Evolutionary conservation across 2,113 vertebrate species (phyloP).

Genomic region (Parotia lawesii): DNA sequence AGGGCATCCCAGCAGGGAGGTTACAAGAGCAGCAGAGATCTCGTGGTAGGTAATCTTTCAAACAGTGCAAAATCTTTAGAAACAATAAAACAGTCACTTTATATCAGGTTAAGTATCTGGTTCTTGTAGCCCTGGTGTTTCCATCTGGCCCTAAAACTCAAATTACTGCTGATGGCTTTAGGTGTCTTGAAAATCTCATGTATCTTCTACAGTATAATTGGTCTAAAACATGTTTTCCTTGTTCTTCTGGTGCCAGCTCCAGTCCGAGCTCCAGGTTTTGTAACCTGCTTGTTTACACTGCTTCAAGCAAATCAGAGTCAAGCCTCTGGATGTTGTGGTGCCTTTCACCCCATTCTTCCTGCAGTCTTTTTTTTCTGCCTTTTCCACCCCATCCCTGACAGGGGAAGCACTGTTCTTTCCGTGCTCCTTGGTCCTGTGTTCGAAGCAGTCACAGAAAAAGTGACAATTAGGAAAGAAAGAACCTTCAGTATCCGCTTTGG

Average conservation of each 20-base stretch:
- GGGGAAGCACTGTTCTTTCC: conserved; percentile 37
- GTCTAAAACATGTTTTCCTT: not conserved
- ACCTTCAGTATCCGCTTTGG: conserved; percentile 39
- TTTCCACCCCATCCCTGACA: not conserved
- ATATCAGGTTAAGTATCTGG: not conserved
- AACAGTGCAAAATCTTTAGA: not conserved
- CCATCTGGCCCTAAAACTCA: not conserved
- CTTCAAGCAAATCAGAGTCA: not conserved
- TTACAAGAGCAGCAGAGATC: not conserved
- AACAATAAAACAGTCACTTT: not conserved
- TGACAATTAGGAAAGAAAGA: conserved; percentile 56
- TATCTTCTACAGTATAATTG: not conserved
- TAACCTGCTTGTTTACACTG: not conserved
- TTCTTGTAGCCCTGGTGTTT: not conserved
- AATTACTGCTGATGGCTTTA: not conserved
- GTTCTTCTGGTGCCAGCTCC: not conserved
- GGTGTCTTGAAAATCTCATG: not conserved
- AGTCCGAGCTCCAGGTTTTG: not conserved
- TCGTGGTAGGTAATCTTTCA: not conserved
- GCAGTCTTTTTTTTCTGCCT: not conserved
- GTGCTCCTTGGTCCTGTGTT: not conserved
- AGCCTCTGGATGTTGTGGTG: not conserved
- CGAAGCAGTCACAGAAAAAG: conserved; percentile 11
- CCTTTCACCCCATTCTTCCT: conserved; percentile 9
- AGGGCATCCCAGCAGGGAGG: not conserved